Conservation (phyloP, 2,888 invertebrate species). For the Holacanthella duospinosa region DNA sequence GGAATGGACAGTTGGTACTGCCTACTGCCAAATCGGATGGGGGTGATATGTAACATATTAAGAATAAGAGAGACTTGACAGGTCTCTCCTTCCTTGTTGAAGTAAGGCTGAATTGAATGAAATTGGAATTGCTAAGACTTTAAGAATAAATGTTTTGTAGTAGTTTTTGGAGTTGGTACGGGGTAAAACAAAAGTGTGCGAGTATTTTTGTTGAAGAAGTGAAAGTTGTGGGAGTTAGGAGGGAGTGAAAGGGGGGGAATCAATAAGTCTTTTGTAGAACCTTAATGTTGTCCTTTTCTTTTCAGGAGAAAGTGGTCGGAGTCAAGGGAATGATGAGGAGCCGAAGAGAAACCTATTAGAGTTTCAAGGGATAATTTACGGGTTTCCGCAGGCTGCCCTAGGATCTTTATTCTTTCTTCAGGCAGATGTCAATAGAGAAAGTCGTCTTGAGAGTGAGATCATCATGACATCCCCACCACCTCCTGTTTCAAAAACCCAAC, state of each 20-base stretch:
- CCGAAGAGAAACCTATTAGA: constrained; percentile 15
- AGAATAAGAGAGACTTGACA: not conserved
- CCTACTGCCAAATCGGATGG: too few species aligned
- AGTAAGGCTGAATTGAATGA: not conserved
- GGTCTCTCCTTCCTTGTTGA: not conserved
- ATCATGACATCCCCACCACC: not conserved
- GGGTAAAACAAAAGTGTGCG: not conserved
- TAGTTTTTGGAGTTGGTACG: not conserved
- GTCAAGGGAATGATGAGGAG: not conserved
- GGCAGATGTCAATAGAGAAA: not conserved
- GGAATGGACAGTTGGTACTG: too few species aligned
- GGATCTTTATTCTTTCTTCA: constrained; percentile 25
- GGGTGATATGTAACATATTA: not conserved
- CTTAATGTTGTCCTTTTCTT: constrained; percentile 3
- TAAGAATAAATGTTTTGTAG: not conserved
- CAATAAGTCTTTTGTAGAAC: not conserved
- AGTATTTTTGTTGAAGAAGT: not conserved
- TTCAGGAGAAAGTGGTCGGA: not conserved
- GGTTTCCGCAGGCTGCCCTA: constrained; percentile 24
- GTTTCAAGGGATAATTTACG: constrained; percentile 30
- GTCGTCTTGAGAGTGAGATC: not conserved
- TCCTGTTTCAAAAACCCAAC: not conserved
- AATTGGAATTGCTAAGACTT: not conserved
- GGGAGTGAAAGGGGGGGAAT: too few species aligned
- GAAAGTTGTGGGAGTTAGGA: constrained; percentile 3